Conservation (phyloP, 1,140 invertebrate species). For the Cydia pomonella region DNA sequence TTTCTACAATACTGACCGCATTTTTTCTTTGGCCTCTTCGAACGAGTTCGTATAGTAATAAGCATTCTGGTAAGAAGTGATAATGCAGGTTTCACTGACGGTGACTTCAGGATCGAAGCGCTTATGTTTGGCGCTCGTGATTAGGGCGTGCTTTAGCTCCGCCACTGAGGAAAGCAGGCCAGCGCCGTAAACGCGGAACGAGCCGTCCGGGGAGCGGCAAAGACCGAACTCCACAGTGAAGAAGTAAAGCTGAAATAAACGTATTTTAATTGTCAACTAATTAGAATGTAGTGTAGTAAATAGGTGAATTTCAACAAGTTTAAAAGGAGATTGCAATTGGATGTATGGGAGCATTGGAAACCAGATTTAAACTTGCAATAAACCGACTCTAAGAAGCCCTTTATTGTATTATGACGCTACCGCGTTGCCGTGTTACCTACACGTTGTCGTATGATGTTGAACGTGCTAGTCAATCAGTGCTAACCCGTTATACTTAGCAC, state of each 20-base stretch:
- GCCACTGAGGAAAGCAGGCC: conserved; percentile 97
- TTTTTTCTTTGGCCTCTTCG: conserved; percentile 99
- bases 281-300: too few relatives aligned
- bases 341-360: too few relatives aligned
- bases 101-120: conserved; percentile 96
- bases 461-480: too few relatives aligned
- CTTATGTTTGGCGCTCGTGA: conserved; percentile 86
- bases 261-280: too few relatives aligned
- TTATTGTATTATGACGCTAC: too few relatives aligned
- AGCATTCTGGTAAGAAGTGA: conserved; percentile 98
- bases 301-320: too few relatives aligned
- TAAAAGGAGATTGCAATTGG: too few relatives aligned
- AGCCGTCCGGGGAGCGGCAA: conserved; percentile 92
- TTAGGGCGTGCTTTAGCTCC: conserved; percentile 92
- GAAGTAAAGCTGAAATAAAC: conserved; percentile 93
- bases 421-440: too few relatives aligned
- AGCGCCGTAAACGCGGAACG: conserved; percentile 96
- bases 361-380: too few relatives aligned
- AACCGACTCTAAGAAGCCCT: too few relatives aligned
- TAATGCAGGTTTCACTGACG: conserved; percentile 96
- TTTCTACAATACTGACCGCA: conserved; percentile 86
- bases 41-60: conserved; percentile 99
- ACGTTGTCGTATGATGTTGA: too few relatives aligned
- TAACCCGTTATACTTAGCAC: too few relatives aligned
- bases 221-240: conserved; percentile 99